Base-by-base conservation (phyloP, 2,888 invertebrate genomes). In the Thalpophila matura region DNA sequence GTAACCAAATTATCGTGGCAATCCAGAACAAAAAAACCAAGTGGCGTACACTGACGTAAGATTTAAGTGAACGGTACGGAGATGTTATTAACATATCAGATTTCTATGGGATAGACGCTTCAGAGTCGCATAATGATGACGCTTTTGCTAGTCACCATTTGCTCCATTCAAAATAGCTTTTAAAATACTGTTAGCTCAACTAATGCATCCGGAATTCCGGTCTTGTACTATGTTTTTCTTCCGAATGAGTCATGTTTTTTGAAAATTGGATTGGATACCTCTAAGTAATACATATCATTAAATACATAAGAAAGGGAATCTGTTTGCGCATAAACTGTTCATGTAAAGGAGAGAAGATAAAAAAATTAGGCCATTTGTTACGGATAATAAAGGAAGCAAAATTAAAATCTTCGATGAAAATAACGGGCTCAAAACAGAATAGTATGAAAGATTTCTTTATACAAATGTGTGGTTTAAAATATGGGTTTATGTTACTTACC, bases 281-380 rank as follows among this genome's bases (percentile, higher is more conserved):
- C n/a, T n/a, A n/a, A n/a, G n/a, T n/a, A n/a, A n/a, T n/a, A n/a
- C n/a, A n/a, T n/a, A n/a, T n/a, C n/a, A n/a, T n/a, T n/a, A n/a
- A n/a, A n/a, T n/a, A 42, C 2, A 33, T 18, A 55, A 7, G 4
- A 4, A 14, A 12, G 16, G 4, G 0, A 20, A 10, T 18, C 27
- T 12, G 14, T 51, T 16, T 18, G 12, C 9, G 12, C 20, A 37
- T n/a, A n/a, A n/a, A n/a, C n/a, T n/a, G n/a, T 67, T 33, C 24
- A 26, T 45, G 38, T 55, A 54, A 61, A 57, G 43, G 38, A 14
- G 38, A 31, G 10, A 14, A 46, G 24, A 20, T 40, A 18, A 60
- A 57, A 54, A 66, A 57, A 71, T 67, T 38, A 43, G 2, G 29
- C 22, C 16, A 71, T 71, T 66, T 56, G 27, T 27, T 50, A n/a